These are phyloP conservation scores for Pseudobourletiella spinata DNA, from an alignment of 1,140 invertebrate species.

Conservation along the genomic window DNA sequence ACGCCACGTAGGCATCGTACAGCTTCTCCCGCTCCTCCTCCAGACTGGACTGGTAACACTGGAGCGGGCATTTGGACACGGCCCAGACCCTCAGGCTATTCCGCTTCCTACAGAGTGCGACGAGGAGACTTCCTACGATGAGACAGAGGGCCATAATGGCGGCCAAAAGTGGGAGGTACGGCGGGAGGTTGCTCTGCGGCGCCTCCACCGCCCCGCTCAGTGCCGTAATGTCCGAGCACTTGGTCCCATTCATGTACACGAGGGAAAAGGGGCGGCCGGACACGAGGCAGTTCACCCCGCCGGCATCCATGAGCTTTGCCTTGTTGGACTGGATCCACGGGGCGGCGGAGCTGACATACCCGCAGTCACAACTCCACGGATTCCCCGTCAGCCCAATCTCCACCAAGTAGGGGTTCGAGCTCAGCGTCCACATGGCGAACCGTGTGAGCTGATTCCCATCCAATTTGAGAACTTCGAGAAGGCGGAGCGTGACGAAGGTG, in stretches of 20 bases:
- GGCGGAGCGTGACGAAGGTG: constrained; percentile 68
- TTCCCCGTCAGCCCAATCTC: constrained; percentile 41
- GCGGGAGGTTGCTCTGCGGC: constrained; percentile 26
- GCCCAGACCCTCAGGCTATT: constrained; percentile 42
- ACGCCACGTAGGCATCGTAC: constrained; percentile 84
- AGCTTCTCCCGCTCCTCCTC: constrained; percentile 43
- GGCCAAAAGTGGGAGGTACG: constrained; percentile 36
- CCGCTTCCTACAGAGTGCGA: constrained; percentile 41
- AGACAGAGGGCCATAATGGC: constrained; percentile 36
- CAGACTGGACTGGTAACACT: constrained; percentile 31
- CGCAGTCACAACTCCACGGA: constrained; percentile 45
- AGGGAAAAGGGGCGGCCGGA: constrained; percentile 32
- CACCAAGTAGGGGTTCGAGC: constrained; percentile 40
- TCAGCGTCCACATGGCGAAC: constrained; percentile 51
- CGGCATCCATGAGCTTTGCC: constrained; percentile 54
- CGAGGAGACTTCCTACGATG: constrained; percentile 35
- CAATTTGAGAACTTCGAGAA: constrained; percentile 70
- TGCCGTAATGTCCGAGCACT: constrained; percentile 38
- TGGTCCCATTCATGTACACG: constrained; percentile 35
- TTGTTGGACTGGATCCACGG: constrained; percentile 46
- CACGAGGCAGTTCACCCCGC: constrained; percentile 23
- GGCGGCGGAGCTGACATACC: constrained; percentile 39
- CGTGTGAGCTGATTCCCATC: constrained; percentile 73
- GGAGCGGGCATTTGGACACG: constrained; percentile 34
- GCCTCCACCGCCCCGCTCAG: constrained; percentile 36